Percentiles rank a stretch among this genome's conserved stretches.
Evolutionary conservation across 2,113 vertebrate species (phyloP).

Genomic region (Arenaria interpres): DNA sequence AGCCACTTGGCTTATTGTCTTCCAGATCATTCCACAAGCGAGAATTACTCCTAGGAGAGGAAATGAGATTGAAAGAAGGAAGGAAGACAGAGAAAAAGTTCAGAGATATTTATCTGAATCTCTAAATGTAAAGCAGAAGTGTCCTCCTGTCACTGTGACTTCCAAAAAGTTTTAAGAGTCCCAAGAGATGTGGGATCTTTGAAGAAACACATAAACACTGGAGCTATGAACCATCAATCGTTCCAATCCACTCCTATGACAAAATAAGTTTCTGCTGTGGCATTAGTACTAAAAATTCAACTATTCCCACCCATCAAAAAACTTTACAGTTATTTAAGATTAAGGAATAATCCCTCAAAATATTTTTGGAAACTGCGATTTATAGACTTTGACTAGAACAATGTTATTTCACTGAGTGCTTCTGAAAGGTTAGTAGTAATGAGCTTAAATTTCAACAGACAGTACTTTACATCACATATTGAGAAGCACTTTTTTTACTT

Average conservation of each 20-base stretch:
- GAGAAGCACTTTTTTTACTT: neutral
- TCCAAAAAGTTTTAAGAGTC: neutral
- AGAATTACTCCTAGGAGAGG: neutral
- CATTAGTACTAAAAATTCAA: neutral
- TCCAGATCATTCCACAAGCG: neutral
- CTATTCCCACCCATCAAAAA: fast-evolving
- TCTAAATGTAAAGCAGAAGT: neutral
- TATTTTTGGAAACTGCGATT: neutral
- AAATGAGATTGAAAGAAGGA: neutral
- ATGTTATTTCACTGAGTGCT: neutral
- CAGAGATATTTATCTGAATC: neutral
- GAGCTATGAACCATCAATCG: neutral
- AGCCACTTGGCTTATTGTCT: neutral
- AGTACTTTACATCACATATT: neutral
- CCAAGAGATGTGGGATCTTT: neutral
- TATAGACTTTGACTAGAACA: neutral
- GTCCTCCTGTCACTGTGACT: neutral
- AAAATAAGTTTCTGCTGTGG: neutral
- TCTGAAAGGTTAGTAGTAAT: neutral
- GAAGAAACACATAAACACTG: neutral
- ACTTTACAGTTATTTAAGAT: neutral
- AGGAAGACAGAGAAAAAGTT: neutral
- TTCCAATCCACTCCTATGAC: neutral
- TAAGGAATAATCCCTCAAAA: neutral
- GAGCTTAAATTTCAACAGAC: neutral